Conservation (phyloP, 2,888 invertebrate species). For the Philopedon plagiatum region DNA sequence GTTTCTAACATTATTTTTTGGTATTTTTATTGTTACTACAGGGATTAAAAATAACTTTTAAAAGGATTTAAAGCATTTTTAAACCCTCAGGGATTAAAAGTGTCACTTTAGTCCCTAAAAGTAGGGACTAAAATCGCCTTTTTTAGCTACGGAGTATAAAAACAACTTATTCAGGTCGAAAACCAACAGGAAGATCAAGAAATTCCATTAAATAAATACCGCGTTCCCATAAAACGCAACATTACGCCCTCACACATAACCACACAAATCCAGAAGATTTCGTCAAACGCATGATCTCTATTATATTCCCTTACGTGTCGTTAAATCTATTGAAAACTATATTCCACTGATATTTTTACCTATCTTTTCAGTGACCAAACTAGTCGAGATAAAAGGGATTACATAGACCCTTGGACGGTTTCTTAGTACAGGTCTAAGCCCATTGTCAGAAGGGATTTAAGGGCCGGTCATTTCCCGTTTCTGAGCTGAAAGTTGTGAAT, state of each 20-base stretch:
- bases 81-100: no score
- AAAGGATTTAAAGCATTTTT: no score
- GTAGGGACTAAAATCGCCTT: no score
- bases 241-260: slow-evolving; percentile 36
- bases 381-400: slow-evolving; percentile 28
- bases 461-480: slow-evolving; percentile 42
- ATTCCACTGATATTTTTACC: slow-evolving; percentile 10
- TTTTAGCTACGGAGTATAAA: no score
- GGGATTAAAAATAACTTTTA: no score
- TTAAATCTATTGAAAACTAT: slow-evolving; percentile 6
- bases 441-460: slow-evolving; percentile 28
- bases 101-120: no score
- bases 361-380: slow-evolving; percentile 32
- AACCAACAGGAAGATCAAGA: no score
- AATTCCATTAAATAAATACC: no score
- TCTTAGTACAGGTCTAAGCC: slow-evolving; percentile 26
- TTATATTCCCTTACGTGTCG: slow-evolving; percentile 8
- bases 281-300: slow-evolving; percentile 37
- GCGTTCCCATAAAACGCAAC: slow-evolving; percentile 19
- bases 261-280: slow-evolving; percentile 40
- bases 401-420: slow-evolving; percentile 13
- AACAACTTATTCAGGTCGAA: no score
- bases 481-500: slow-evolving; percentile 26
- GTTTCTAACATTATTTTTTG: no score
- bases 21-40: no score